Evolutionary conservation across 2,797 vertebrate species (phyloP).

Genomic region (Sebastes alutus): DNA sequence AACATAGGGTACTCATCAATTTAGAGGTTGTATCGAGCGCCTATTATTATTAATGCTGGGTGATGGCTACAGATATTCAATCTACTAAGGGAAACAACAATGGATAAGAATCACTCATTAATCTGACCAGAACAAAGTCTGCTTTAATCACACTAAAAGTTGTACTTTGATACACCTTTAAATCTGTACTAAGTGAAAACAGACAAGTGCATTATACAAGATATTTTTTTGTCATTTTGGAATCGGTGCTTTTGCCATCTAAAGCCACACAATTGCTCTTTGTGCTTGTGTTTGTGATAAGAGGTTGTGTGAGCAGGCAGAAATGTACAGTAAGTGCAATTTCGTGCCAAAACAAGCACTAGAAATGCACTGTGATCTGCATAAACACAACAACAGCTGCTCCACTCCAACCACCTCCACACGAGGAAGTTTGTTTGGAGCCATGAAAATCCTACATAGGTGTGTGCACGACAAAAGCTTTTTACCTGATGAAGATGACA

Average conservation of each 20-base stretch:
- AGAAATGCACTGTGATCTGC: conserved; percentile 14
- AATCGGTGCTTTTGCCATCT: background rate
- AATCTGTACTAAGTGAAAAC: background rate
- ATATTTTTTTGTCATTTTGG: background rate
- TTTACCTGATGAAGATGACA: background rate
- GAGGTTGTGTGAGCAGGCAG: background rate
- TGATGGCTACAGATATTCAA: background rate
- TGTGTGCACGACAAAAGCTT: conserved; percentile 22
- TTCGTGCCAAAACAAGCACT: conserved; percentile 18
- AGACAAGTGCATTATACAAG: background rate
- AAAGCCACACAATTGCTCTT: conserved; percentile 9
- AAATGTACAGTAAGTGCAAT: conserved; percentile 9
- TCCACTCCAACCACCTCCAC: conserved; percentile 21
- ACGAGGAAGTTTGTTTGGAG: background rate
- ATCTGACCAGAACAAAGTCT: background rate
- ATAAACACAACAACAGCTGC: conserved; percentile 34
- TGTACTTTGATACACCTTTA: background rate
- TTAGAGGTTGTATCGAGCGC: background rate
- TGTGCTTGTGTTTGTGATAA: conserved; percentile 29
- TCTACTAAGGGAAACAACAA: background rate
- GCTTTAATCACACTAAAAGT: background rate
- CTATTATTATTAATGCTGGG: background rate
- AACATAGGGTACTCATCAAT: background rate
- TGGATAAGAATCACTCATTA: background rate
- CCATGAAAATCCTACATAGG: background rate